phyloP scores from a whole-genome alignment of 1,140 invertebrate species.

The Berghia stephanieae region DNA sequence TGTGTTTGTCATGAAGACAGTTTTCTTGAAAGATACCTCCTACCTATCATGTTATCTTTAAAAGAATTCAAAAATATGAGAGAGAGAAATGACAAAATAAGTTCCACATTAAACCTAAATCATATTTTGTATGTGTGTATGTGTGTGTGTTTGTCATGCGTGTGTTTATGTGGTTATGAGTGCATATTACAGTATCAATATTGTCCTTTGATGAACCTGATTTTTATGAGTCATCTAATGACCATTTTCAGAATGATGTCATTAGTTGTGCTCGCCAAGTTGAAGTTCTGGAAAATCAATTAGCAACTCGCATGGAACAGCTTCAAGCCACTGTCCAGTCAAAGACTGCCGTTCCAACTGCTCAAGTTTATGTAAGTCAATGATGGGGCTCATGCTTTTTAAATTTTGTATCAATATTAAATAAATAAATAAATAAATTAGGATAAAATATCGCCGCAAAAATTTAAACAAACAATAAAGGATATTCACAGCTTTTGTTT shows the following conservation, averaged over 20 bases:
- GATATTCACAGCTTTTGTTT: too few species aligned
- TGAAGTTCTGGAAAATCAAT: conserved; percentile 61
- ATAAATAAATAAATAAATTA: too few species aligned
- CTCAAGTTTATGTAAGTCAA: conserved; percentile 67
- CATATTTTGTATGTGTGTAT: too few species aligned
- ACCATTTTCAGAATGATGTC: conserved; percentile 66
- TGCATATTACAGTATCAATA: too few species aligned
- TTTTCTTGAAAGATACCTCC: neutral
- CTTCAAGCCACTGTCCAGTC: conserved; percentile 66
- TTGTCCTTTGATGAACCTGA: too few species aligned
- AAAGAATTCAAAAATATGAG: neutral
- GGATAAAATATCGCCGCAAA: too few species aligned
- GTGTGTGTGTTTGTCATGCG: too few species aligned
- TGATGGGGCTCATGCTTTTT: too few species aligned
- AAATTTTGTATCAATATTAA: too few species aligned
- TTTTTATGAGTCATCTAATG: conserved; percentile 29
- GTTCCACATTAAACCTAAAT: neutral
- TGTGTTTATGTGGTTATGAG: too few species aligned
- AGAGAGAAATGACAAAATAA: neutral
- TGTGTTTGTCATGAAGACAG: too few species aligned
- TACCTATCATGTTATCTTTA: neutral
- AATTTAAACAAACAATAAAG: too few species aligned
- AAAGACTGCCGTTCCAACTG: conserved; percentile 67
- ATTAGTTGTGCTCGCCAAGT: conserved; percentile 67
- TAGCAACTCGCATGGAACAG: conserved; percentile 63